Percentiles rank a stretch among this genome's conserved stretches.
phyloP scores from a whole-genome alignment of 2,888 invertebrate genomes.

The Sturmia bella region DNA sequence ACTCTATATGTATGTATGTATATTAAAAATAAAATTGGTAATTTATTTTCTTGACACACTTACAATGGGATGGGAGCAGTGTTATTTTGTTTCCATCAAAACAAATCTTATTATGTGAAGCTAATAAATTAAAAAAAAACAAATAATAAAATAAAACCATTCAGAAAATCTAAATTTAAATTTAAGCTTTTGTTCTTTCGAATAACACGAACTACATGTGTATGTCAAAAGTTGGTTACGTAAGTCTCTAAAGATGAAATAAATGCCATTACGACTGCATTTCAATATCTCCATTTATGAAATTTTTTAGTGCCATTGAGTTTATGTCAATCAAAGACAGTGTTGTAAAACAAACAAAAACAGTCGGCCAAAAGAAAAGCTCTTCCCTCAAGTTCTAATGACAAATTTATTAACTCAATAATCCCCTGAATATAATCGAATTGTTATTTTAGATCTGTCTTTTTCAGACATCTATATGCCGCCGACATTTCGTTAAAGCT shows the following conservation, averaged over 20 bases:
- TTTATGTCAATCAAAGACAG: too few relatives aligned
- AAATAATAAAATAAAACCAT: neutral
- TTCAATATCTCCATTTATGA: neutral
- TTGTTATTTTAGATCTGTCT: too few relatives aligned
- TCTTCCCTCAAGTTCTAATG: too few relatives aligned
- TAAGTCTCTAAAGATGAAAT: constrained; percentile 1
- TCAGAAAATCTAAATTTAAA: neutral
- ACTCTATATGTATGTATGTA: neutral
- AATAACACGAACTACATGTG: too few relatives aligned
- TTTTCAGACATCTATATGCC: too few relatives aligned
- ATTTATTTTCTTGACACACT: constrained; percentile 21
- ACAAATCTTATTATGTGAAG: constrained; percentile 31
- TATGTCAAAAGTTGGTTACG: neutral
- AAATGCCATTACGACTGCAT: neutral
- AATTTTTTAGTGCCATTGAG: too few relatives aligned
- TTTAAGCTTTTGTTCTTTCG: neutral
- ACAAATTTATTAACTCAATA: too few relatives aligned
- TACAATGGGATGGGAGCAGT: neutral
- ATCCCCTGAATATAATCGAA: too few relatives aligned
- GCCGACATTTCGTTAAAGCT: too few relatives aligned
- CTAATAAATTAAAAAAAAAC: neutral
- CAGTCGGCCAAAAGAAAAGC: too few relatives aligned
- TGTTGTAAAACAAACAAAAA: too few relatives aligned
- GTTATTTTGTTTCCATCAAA: constrained; percentile 3
- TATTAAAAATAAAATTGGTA: constrained; percentile 15